Base-by-base conservation (phyloP, 1,140 invertebrate genomes). In the Bombus terrestris region DNA sequence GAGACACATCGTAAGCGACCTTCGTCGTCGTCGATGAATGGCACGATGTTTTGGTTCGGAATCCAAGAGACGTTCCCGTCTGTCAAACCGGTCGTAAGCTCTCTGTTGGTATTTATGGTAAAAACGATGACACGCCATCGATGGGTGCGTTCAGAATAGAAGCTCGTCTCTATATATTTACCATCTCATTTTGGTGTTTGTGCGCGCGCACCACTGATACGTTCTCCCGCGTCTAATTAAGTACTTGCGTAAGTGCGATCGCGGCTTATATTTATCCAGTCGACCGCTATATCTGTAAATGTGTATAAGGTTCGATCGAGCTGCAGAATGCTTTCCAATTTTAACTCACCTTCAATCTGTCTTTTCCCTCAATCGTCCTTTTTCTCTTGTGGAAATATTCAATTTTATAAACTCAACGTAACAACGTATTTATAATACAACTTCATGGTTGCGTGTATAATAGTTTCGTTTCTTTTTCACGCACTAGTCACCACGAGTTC, bases 1-100 rank as follows among this genome's bases (percentile, higher is more conserved):
- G 32, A 2, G 77, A 39, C 35, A 79, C 32, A 57, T 74, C 64
- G 74, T 43, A 57, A 22, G 28, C 90, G 90, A 92, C 88, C 90
- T 92, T 91, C 89, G 89, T 83, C 86, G 88, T 86, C 91, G 89
- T 87, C 92, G 88, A 90, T 91, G 91, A 93, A 90, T 92, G 92
- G 92, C 85, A 89, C 64, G 80, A 80, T 87, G 86, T 85, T 88
- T 88, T 87, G 75, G 84, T 87, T 83, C 86, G 79, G 85, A 86
- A 89, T 89, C 90, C 86, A 85, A 88, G 87, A 90, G 87, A 90
- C 85, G 77, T 86, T 90, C 88, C 59, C 74, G 75, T 86, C 74
- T 84, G 81, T 86, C 85, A 83, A 85, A 86, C 80, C 80, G 85
- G 73, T 82, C 85, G 71, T 85, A 81, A 81, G 78, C 84, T 66